Evolutionary conservation across 2,113 vertebrate species (phyloP).

Genomic region (Rhinolophus sinicus): DNA sequence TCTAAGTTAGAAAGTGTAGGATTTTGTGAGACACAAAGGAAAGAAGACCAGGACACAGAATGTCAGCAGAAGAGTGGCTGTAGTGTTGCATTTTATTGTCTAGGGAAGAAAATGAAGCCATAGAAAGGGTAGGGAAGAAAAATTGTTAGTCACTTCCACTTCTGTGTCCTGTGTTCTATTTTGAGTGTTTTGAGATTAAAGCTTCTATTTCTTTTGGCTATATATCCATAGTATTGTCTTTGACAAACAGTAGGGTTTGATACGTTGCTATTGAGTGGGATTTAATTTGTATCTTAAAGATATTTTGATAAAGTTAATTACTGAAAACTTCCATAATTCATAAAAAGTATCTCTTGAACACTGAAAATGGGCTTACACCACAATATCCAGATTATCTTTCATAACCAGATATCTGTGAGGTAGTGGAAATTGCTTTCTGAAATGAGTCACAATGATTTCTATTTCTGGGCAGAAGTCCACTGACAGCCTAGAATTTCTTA

Average conservation of each 20-base stretch:
- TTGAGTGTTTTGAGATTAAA: neutral
- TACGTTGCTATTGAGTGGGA: neutral
- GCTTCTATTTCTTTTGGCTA: neutral
- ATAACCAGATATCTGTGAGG: neutral
- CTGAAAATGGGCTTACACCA: neutral
- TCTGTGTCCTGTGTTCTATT: neutral
- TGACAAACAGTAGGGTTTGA: neutral
- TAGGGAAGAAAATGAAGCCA: neutral
- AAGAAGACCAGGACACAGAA: neutral
- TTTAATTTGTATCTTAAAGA: constrained; percentile 4
- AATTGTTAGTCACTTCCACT: neutral
- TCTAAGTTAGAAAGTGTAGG: neutral
- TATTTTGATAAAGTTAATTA: neutral
- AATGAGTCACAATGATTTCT: neutral
- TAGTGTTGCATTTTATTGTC: neutral
- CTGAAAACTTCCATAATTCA: neutral
- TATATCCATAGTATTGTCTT: neutral
- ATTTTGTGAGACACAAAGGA: neutral
- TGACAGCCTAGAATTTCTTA: neutral
- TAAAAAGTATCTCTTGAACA: neutral
- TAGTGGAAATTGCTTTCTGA: constrained; percentile 45
- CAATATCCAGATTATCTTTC: neutral
- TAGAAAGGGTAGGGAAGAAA: neutral
- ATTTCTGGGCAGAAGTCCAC: neutral
- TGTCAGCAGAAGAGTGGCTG: neutral